Evolutionary conservation across 2,113 vertebrate genomes (phyloP).

Genomic region (Urocolius indicus): DNA sequence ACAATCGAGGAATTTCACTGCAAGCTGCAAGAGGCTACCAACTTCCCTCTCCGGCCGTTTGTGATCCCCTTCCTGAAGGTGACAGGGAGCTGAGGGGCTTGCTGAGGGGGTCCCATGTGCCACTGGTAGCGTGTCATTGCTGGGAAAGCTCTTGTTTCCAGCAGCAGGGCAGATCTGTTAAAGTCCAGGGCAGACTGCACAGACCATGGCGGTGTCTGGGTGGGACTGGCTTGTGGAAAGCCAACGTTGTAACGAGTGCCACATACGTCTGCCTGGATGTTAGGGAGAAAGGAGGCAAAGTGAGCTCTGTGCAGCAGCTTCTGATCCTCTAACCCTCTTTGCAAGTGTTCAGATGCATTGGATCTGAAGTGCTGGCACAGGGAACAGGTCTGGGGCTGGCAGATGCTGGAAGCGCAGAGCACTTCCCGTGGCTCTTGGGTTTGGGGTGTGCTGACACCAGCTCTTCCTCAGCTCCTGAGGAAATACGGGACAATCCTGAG

Average conservation of each 20-base stretch:
- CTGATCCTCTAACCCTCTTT: not conserved
- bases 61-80: slow-evolving; percentile 99
- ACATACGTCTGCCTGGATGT: not conserved
- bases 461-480: not conserved
- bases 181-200: not conserved
- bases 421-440: not conserved
- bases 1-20: slow-evolving; percentile 99
- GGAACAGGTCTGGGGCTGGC: not conserved
- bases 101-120: fast-evolving
- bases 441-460: not conserved
- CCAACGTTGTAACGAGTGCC: not conserved
- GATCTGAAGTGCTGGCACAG: not conserved
- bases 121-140: not conserved
- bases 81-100: slow-evolving; percentile 53
- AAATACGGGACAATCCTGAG: not conserved
- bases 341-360: not conserved
- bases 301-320: not conserved
- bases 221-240: not conserved
- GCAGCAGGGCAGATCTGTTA: not conserved
- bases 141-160: not conserved
- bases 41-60: slow-evolving; percentile 96
- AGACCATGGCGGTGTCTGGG: not conserved
- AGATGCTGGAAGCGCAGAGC: not conserved
- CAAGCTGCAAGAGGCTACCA: slow-evolving; percentile 97
- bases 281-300: not conserved